Evolutionary conservation across 2,113 vertebrate genomes (phyloP).

Genomic region (Turnix velox): DNA sequence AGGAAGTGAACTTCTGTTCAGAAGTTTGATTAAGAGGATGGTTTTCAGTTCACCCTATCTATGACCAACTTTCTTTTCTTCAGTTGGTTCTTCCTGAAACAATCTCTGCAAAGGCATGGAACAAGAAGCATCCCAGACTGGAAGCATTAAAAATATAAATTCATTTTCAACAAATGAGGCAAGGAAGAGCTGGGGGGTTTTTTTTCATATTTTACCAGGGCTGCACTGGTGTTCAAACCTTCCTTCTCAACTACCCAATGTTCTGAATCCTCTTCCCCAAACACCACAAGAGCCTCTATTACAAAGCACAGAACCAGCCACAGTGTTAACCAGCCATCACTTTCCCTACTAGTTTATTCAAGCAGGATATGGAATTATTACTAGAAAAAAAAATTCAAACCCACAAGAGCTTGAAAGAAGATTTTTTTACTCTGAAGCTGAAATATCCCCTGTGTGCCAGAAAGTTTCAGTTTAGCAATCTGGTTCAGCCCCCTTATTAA

Average conservation of each 20-base stretch:
- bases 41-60: background rate
- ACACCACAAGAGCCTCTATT: background rate
- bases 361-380: background rate
- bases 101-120: background rate
- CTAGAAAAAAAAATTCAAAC: background rate
- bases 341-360: background rate
- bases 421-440: background rate
- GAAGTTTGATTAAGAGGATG: background rate
- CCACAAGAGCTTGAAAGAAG: background rate
- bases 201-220: background rate
- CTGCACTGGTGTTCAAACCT: background rate
- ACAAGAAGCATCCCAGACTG: background rate
- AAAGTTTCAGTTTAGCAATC: background rate
- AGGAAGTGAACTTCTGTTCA: background rate
- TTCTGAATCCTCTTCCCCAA: background rate
- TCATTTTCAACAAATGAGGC: background rate
- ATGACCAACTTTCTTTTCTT: background rate
- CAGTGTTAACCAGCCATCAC: background rate
- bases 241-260: background rate
- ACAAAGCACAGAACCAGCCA: background rate
- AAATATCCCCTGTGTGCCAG: background rate
- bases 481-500: conserved; percentile 7
- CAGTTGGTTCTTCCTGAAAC: background rate
- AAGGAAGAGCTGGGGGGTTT: background rate
- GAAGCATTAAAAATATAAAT: background rate